A percentile compares a stretch with the other conserved stretches of the same genome.
Evolutionary conservation across 2,888 invertebrate genomes (phyloP).

Genomic region (Sepioteuthis lessoniana): DNA sequence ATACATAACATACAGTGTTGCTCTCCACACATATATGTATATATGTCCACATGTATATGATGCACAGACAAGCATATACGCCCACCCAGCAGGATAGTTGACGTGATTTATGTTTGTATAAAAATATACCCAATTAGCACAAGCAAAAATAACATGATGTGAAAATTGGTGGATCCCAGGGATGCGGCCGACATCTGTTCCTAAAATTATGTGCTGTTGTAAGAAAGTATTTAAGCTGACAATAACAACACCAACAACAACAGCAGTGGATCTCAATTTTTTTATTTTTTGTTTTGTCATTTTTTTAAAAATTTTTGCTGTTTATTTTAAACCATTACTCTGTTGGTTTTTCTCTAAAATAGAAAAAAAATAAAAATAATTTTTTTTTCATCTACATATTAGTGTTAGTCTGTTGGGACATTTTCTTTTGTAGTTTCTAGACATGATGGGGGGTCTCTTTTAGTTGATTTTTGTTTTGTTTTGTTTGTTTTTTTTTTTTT

Average conservation of each 20-base stretch:
- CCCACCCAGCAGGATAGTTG: slow-evolving; percentile 33
- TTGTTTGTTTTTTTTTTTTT: background rate
- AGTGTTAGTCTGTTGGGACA: background rate
- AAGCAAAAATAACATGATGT: slow-evolving; percentile 9
- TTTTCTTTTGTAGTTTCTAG: background rate
- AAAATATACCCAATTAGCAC: slow-evolving; percentile 33
- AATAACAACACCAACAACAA: background rate
- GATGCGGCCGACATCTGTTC: slow-evolving; percentile 23
- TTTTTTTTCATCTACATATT: background rate
- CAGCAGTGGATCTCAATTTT: background rate
- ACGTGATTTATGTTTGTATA: slow-evolving; percentile 23
- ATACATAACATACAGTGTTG: background rate
- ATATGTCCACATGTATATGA: background rate
- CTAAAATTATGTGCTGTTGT: background rate
- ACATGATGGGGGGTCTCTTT: background rate
- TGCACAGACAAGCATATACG: slow-evolving; percentile 33
- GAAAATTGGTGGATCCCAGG: slow-evolving; percentile 33
- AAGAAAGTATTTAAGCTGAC: slow-evolving; percentile 1
- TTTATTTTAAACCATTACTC: background rate
- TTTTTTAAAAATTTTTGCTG: background rate
- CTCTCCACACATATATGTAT: background rate
- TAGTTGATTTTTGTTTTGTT: background rate
- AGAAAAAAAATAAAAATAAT: background rate
- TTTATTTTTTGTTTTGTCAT: no score
- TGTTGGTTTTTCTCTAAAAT: background rate